Base-by-base conservation (phyloP, 2,888 invertebrate genomes). In the Anthrax anthrax region DNA sequence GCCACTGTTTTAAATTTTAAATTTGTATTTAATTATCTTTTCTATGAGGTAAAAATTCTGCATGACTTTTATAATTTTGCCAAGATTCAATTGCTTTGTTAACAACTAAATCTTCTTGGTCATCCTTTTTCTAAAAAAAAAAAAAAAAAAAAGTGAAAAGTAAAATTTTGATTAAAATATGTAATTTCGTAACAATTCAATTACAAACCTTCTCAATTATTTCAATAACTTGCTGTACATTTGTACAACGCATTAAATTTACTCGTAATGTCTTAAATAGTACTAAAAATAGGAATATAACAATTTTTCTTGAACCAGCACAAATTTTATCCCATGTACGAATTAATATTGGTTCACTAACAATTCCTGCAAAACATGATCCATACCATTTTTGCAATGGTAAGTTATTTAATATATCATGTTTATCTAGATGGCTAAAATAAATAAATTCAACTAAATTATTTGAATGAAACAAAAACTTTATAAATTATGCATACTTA, bases 301-400 rank as follows among this genome's bases (percentile, higher is more conserved):
- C 71, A 57, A 90, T 84, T 69, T 83, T 84, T 37, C 79, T 80
- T 0, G 88, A 88, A 4, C 90, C 89, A 37, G 85, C 87, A 59
- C 85, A 81, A 32, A 91, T 70, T 69, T 89, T 89, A 63, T 91
- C 90, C 87, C 89, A 90, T 52, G 91, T 81, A 62, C 88, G 88
- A 55, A 57, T 81, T 47, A 91, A 72, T 9, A 86, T 81, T 9
- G 78, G 77, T 56, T 86, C 82, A 56, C 83, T 81, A 43, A 92
- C 71, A 13, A 87, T 73, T 5, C 82, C 84, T 43, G 90, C 84
- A 69, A 88, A 90, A 60, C 87, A 86, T 44, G 81, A 80, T 47
- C 78, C 75, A 63, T 85, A 88, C 90, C 90, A 91, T 54, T 74
- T 75, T 34, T 78, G 76, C 39, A 87, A 67, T 0, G 89, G 84